Base-by-base conservation (phyloP, 2,888 invertebrate species). In the Yponomeuta plumbellus region DNA sequence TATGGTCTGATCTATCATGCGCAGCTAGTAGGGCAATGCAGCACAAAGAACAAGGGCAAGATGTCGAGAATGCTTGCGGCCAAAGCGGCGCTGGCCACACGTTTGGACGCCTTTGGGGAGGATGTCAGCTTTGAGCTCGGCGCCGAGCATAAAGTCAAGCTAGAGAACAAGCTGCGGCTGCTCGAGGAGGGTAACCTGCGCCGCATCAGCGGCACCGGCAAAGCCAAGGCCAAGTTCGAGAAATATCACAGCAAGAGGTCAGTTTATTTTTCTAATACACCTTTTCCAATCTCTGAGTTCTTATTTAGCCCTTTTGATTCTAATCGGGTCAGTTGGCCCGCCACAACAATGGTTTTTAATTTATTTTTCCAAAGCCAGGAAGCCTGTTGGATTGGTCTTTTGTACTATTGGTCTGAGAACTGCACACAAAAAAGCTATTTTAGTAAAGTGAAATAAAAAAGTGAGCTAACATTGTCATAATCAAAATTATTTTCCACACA, bases 1-100 rank as follows among this genome's bases (percentile, higher is more conserved):
- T 99, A 99, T 83, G 99, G 99, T 91, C 91, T 99, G 59, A 98
- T 99, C 71, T 99, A 99, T 82, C 99, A 99, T 81, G 96, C 99
- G 0, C 96, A 97, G 76, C 85, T 99, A 21, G 96, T 99, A 10
- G 97, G 98, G 0, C 97, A 98, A 80, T 94, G 96, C 1, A 96
- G 96, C 78, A 93, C 95, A 0, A 97, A 96, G 83, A 95, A 97
- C 74, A 99, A 99, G 84, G 99, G 99, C 68, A 96, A 96, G 86
- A 95, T 96, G 94, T 97, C 99, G 0, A 93, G 99, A 75, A 99
- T 99, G 94, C 89, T 99, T 73, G 99, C 99, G 1, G 98, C 99
- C 0, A 99, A 99, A 84, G 96, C 98, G 0, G 94, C 99, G 0
- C 84, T 99, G 44, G 97, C 97, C 0, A 96, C 97, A 0, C 94